These are phyloP conservation scores for Ciona savignyi DNA, from an alignment of 23 tunicate species.

Conservation along the genomic window DNA sequence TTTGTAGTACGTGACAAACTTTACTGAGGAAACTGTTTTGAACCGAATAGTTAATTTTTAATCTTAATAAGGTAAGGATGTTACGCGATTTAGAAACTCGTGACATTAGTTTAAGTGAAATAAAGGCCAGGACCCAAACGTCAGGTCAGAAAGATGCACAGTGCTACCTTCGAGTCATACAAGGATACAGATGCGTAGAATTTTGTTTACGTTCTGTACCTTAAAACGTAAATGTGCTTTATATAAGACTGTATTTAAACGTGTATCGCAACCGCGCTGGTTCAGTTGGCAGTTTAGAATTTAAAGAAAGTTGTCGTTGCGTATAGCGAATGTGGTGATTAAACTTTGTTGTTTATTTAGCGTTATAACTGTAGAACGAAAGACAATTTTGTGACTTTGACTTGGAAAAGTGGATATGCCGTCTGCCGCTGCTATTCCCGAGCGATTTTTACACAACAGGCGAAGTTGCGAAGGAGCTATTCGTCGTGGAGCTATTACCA, in stretches of 20 bases:
- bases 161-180: neutral
- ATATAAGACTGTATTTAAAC: no score
- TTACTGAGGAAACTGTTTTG: neutral
- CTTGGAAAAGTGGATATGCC: neutral
- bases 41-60: neutral
- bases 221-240: neutral
- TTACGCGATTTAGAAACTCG: neutral
- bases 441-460: constrained; percentile 10
- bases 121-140: neutral
- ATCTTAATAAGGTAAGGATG: neutral
- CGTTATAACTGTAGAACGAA: neutral
- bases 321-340: neutral
- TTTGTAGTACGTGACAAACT: neutral
- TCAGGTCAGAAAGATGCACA: neutral
- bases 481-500: neutral
- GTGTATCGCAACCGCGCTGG: neutral
- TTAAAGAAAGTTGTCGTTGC: neutral
- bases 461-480: constrained; percentile 38
- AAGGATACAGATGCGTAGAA: neutral
- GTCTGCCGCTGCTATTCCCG: neutral
- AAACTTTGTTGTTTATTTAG: neutral
- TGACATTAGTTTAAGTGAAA: neutral
- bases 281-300: neutral
- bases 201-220: neutral
- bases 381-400: neutral